These are phyloP conservation scores for Catagonus wagneri DNA, from an alignment of 2,113 vertebrate genomes.

Conservation along the genomic window DNA sequence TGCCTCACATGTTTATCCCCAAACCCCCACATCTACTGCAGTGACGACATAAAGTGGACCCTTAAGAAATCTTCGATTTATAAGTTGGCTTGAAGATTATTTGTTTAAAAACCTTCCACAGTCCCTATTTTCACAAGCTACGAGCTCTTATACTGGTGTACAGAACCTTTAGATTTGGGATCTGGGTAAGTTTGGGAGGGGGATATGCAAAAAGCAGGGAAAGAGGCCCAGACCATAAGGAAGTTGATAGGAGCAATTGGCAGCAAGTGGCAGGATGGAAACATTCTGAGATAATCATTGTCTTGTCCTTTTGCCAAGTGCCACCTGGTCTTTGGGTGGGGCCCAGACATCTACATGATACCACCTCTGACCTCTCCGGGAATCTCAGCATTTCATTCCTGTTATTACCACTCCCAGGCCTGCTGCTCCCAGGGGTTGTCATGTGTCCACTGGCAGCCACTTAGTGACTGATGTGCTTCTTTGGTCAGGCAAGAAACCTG, in stretches of 20 bases:
- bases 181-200: background rate
- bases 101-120: conserved; percentile 4
- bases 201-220: background rate
- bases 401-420: background rate
- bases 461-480: background rate
- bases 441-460: background rate
- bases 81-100: background rate
- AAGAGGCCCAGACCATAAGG: background rate
- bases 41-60: background rate
- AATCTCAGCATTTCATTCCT: background rate
- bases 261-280: background rate
- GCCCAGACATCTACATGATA: background rate
- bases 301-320: background rate
- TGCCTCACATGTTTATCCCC: background rate
- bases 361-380: background rate
- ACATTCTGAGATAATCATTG: background rate
- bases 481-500: conserved; percentile 35
- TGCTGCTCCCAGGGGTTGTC: background rate
- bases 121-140: background rate
- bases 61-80: background rate
- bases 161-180: background rate
- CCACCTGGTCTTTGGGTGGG: background rate
- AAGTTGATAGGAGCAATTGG: background rate
- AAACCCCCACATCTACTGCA: background rate
- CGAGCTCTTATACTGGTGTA: background rate